Conservation (phyloP, 1,140 invertebrate genomes). For the Maniola jurtina region DNA sequence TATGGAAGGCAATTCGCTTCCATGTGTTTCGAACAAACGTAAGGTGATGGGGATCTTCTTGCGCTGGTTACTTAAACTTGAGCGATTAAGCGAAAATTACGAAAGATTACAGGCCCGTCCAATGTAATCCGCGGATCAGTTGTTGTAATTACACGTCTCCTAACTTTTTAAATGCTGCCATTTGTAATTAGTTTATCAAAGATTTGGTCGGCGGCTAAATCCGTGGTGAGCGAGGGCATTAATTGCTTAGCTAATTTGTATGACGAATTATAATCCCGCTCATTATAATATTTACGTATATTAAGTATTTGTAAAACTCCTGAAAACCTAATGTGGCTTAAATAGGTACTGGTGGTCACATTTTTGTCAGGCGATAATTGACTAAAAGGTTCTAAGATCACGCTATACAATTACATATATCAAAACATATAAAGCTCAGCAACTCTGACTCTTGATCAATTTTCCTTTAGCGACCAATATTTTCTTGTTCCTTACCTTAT, state of each 20-base stretch:
- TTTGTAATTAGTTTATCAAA: constrained; percentile 51
- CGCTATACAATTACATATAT: no score
- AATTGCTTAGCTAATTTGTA: background rate
- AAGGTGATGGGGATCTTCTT: constrained; percentile 38
- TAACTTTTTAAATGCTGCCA: constrained; percentile 57
- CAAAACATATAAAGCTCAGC: no score
- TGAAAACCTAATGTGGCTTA: no score
- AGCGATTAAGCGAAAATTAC: constrained; percentile 72
- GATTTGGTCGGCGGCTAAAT: constrained; percentile 43
- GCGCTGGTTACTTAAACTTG: constrained; percentile 49
- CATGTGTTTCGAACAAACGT: constrained; percentile 19
- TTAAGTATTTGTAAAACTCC: no score
- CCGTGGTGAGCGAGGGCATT: constrained; percentile 6
- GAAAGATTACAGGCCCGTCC: constrained; percentile 63
- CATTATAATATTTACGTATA: no score
- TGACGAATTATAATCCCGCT: background rate
- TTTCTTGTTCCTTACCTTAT: no score
- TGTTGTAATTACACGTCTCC: constrained; percentile 65
- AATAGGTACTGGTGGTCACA: no score
- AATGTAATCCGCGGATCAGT: constrained; percentile 57
- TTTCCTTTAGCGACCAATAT: no score
- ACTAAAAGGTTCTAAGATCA: no score
- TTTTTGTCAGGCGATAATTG: no score
- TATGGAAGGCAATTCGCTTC: constrained; percentile 14
- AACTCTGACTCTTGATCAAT: no score